Percentiles rank a stretch among this genome's conserved stretches.
Evolutionary conservation across 35 echinoderm and acorn worm genomes (phyloP).

Genomic region (Amphiura filiformis): DNA sequence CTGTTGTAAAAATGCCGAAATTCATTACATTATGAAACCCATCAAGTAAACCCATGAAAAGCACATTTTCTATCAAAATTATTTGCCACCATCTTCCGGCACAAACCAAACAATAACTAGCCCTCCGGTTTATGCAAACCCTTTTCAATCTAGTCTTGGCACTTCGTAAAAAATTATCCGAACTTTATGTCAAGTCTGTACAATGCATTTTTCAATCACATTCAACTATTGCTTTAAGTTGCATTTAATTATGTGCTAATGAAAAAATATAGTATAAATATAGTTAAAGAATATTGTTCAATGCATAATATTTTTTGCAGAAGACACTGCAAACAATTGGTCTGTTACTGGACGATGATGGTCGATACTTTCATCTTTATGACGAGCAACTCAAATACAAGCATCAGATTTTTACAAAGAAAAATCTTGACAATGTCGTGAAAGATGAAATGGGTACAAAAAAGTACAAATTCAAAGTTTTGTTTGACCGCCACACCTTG

Average conservation of each 20-base stretch:
- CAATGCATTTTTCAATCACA: not conserved
- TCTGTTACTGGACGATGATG: slow-evolving; percentile 72
- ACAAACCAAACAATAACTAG: too few relatives aligned
- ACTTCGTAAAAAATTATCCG: not conserved
- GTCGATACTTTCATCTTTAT: slow-evolving; percentile 72
- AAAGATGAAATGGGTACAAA: slow-evolving; percentile 2
- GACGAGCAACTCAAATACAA: slow-evolving; percentile 40
- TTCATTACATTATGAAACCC: too few relatives aligned
- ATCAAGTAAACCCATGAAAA: too few relatives aligned
- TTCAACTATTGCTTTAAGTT: not conserved
- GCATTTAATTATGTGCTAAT: not conserved
- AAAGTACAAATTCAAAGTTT: slow-evolving; percentile 53
- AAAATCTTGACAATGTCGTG: not conserved
- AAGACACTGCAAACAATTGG: slow-evolving; percentile 45
- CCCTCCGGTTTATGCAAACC: too few relatives aligned
- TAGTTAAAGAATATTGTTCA: not conserved
- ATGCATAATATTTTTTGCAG: not conserved
- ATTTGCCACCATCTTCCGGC: too few relatives aligned
- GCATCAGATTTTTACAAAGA: slow-evolving; percentile 66
- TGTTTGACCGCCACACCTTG: slow-evolving; percentile 48
- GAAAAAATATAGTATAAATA: not conserved
- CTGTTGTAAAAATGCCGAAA: too few relatives aligned
- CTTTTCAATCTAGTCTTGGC: too few relatives aligned
- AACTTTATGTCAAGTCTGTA: not conserved
- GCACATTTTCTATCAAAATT: too few relatives aligned